Conservation (phyloP, 2,888 invertebrate species). For the Drosophila fulvimacula region DNA sequence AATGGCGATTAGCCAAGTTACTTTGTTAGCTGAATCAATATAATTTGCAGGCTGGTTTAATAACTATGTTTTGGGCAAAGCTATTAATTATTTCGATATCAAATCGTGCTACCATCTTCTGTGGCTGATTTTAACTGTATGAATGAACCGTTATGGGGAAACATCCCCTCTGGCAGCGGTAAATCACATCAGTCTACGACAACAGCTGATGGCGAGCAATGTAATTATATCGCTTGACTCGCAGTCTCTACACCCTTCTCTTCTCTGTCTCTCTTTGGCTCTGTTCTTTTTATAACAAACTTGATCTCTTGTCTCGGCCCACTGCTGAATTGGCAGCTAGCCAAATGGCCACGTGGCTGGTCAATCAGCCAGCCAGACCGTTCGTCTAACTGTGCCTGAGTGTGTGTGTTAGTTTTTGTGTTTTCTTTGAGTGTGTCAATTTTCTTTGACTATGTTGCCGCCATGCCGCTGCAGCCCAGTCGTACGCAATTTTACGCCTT, state of each 20-base stretch:
- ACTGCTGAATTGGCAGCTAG: conserved; percentile 31
- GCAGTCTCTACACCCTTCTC: background rate
- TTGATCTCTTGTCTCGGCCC: conserved; percentile 14
- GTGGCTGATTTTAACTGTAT: background rate
- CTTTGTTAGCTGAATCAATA: background rate
- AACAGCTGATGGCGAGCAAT: conserved; percentile 8
- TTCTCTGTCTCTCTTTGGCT: background rate
- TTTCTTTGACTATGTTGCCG: conserved; percentile 1
- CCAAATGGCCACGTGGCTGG: conserved; percentile 45
- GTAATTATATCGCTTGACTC: conserved; percentile 1
- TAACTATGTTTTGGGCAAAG: background rate
- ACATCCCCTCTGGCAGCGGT: background rate
- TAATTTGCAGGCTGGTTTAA: background rate
- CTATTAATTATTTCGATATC: background rate
- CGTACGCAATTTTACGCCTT: conserved; percentile 60
- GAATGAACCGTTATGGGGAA: background rate
- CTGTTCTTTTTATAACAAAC: conserved; percentile 8
- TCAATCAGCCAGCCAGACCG: conserved; percentile 8
- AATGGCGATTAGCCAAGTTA: background rate
- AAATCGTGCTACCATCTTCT: background rate
- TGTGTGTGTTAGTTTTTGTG: conserved; percentile 2
- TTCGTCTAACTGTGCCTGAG: conserved; percentile 2
- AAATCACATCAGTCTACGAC: background rate
- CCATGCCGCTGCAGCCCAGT: conserved; percentile 30
- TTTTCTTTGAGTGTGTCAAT: conserved; percentile 29